phyloP scores from a whole-genome alignment of 2,113 vertebrate species.

The Colossoma macropomum region DNA sequence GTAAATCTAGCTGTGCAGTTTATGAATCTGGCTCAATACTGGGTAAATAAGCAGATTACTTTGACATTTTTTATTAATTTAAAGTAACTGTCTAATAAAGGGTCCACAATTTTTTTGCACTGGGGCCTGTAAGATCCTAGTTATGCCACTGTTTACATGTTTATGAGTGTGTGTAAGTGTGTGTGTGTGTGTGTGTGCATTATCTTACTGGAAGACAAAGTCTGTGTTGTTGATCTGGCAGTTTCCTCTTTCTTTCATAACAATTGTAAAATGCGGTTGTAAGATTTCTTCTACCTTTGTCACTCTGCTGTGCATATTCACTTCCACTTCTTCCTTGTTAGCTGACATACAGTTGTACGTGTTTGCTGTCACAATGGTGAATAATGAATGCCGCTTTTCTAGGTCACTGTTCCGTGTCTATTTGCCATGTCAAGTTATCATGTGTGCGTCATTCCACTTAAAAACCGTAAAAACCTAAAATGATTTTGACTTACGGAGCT shows the following conservation, averaged over 20 bases:
- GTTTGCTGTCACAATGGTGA: conserved; percentile 29
- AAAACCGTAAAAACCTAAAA: conserved; percentile 21
- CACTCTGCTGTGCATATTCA: conserved; percentile 6
- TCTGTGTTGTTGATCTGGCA: conserved; percentile 26
- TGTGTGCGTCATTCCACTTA: conserved; percentile 1
- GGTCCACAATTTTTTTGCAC: too few relatives aligned
- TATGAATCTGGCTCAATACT: too few relatives aligned
- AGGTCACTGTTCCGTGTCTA: conserved; percentile 22
- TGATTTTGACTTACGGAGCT: conserved; percentile 18
- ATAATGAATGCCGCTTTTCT: conserved; percentile 39
- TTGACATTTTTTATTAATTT: too few relatives aligned
- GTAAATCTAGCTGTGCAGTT: too few relatives aligned
- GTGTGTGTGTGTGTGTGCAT: neutral
- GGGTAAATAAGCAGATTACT: too few relatives aligned
- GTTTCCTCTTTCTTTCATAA: neutral
- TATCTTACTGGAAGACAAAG: conserved; percentile 45
- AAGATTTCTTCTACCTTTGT: neutral
- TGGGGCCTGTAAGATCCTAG: too few relatives aligned
- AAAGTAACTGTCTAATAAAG: too few relatives aligned
- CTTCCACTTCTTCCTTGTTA: conserved; percentile 9
- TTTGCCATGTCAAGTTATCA: conserved; percentile 32
- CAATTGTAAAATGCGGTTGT: neutral
- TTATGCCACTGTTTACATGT: neutral
- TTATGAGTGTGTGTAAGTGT: neutral
- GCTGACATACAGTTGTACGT: neutral